These are phyloP conservation scores for Crioceris asparagi DNA, from an alignment of 2,888 invertebrate genomes.

Conservation along the genomic window DNA sequence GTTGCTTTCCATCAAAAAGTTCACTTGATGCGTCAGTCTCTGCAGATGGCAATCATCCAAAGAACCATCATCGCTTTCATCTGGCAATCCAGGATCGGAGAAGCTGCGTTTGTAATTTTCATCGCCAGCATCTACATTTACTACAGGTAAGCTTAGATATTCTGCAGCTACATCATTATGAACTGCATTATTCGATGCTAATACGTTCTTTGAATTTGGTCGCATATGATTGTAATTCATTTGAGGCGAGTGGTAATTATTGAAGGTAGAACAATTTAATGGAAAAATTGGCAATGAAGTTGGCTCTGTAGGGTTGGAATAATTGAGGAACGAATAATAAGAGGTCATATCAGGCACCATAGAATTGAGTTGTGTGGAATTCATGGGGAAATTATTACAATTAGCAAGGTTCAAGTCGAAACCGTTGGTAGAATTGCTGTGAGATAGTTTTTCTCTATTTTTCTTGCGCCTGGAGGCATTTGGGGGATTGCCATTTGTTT, in stretches of 20 bases:
- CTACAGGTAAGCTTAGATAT: constrained; percentile 60
- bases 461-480: constrained; percentile 36
- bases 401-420: constrained; percentile 27
- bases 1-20: constrained; percentile 58
- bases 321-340: constrained; percentile 28
- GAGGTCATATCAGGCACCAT: constrained; percentile 27
- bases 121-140: constrained; percentile 48
- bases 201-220: constrained; percentile 18
- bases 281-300: constrained; percentile 54
- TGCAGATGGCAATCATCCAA: constrained; percentile 49
- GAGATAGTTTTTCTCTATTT: constrained; percentile 29
- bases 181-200: constrained; percentile 16
- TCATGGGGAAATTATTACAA: constrained; percentile 26
- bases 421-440: constrained; percentile 15
- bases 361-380: constrained; percentile 20
- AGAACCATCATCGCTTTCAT: constrained; percentile 33
- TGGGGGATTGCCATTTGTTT: constrained; percentile 36
- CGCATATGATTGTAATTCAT: constrained; percentile 8
- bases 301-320: constrained; percentile 44
- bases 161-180: constrained; percentile 31
- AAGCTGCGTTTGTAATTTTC: constrained; percentile 45
- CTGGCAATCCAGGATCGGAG: constrained; percentile 56
- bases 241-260: constrained; percentile 17
- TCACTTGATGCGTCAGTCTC: constrained; percentile 63
- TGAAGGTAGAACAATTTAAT: constrained; percentile 41